A percentile compares a stretch with the other conserved stretches of the same genome.
These are phyloP conservation scores for Ispidina picta DNA, from an alignment of 2,797 vertebrate species.

Conservation along the genomic window DNA sequence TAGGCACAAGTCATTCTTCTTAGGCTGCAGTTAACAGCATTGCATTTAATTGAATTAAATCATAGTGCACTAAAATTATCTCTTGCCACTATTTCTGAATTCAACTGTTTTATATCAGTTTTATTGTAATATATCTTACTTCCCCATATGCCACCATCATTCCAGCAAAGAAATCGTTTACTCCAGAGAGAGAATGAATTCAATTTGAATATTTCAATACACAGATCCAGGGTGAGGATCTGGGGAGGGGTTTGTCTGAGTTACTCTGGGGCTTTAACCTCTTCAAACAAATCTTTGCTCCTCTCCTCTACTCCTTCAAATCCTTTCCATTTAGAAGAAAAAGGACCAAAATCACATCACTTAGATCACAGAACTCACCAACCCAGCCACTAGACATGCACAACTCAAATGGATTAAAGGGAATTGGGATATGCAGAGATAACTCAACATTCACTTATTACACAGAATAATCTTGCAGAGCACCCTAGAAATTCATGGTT, in stretches of 20 bases:
- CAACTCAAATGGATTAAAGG: constrained; percentile 44
- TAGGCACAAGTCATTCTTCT: constrained; percentile 35
- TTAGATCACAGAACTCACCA: constrained; percentile 46
- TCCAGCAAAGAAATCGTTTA: constrained; percentile 52
- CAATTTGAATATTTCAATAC: constrained; percentile 76
- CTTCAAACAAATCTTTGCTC: constrained; percentile 57
- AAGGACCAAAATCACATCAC: constrained; percentile 40
- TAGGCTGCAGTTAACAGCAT: constrained; percentile 40
- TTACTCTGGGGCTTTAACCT: constrained; percentile 57
- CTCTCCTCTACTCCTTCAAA: constrained; percentile 3
- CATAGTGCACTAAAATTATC: constrained; percentile 68
- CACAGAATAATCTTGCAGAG: constrained; percentile 38
- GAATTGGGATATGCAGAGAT: constrained; percentile 29
- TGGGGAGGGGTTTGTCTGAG: constrained; percentile 1
- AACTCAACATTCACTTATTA: not conserved
- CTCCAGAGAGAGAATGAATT: constrained; percentile 53
- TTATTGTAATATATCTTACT: constrained; percentile 70
- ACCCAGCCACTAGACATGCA: constrained; percentile 44
- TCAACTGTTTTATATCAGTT: constrained; percentile 71
- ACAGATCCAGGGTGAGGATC: constrained; percentile 30
- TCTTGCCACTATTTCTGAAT: constrained; percentile 54
- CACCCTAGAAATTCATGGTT: not conserved
- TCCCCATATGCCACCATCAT: constrained; percentile 64
- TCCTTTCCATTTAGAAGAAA: constrained; percentile 46
- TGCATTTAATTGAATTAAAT: constrained; percentile 74